Evolutionary conservation across 2,888 invertebrate species (phyloP).

Genomic region (Hirtodrosophila confusa): DNA sequence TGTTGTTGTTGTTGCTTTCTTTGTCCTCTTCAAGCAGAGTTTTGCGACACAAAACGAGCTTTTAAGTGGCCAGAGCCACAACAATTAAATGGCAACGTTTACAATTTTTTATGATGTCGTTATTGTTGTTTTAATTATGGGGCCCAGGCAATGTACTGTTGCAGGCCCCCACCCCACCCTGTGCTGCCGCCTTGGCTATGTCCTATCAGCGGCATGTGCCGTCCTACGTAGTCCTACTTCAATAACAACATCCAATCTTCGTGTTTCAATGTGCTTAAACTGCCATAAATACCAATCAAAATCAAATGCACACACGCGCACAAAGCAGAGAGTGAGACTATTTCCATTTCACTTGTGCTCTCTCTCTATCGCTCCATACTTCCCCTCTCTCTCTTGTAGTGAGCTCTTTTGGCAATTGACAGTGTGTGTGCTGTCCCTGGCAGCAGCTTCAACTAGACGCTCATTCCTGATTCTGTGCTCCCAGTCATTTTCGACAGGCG

Average conservation of each 20-base stretch:
- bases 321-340: not conserved
- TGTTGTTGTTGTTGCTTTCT: slow-evolving; percentile 1
- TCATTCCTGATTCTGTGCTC: slow-evolving; percentile 1
- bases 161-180: too few relatives aligned
- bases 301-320: slow-evolving; percentile 75
- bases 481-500: slow-evolving; percentile 11
- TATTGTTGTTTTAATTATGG: slow-evolving; percentile 35
- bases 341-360: not conserved
- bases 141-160: too few relatives aligned
- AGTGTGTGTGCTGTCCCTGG: slow-evolving; percentile 26
- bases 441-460: slow-evolving; percentile 26
- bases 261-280: slow-evolving; percentile 60
- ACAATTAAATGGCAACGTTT: slow-evolving; percentile 52
- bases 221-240: slow-evolving; percentile 5
- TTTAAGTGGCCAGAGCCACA: slow-evolving; percentile 45
- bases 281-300: slow-evolving; percentile 84
- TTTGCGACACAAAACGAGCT: slow-evolving; percentile 48
- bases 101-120: slow-evolving; percentile 21
- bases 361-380: not conserved
- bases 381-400: too few relatives aligned
- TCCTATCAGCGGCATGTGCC: slow-evolving; percentile 53
- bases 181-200: not conserved
- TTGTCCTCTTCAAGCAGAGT: slow-evolving; percentile 15
- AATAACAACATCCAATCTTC: slow-evolving; percentile 35
- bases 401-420: slow-evolving; percentile 33